Evolutionary conservation across 2,113 vertebrate genomes (phyloP), one percentile per base, ranked within the genome.

Genomic region (Datnioides undecimradiatus): DNA sequence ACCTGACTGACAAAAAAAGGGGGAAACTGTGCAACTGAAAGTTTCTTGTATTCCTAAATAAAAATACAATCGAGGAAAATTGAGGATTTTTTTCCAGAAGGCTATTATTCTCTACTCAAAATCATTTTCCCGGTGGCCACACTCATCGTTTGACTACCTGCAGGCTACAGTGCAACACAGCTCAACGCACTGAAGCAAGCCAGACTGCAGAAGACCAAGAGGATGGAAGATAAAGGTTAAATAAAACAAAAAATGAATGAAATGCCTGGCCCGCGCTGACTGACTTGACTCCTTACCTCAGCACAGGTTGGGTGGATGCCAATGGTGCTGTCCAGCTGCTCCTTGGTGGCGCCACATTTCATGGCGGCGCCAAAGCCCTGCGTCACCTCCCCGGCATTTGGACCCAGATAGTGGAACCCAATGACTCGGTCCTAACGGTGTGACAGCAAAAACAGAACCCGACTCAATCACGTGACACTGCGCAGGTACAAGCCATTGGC

Each of bases 301-400:
- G 94, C 97, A 76, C 98, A 97, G 1, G 98, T 99, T 11, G 98
- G 98, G 82, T 99, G 98, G 70, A 99, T 99, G 41, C 98, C 98
- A 40, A 99, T 96, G 16, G 98, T 99, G 85, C 83, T 78, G 88
- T 98, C 95, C 40, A 99, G 94, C 68, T 95, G 93, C 36, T 96
- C 96, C 69, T 99, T 99, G 4, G 97, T 99, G 60, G 95, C 90
- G 0, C 98, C 96, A 82, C 98, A 99, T 82, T 99, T 99, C 92
- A 99, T 99, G 59, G 98, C 97, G 2, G 84, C 94, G 13, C 96
- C 97, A 74, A 95, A 99, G 51, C 98, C 98, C 52, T 99, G 98
- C 5, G 97, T 99, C 70, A 99, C 92, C 93, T 99, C 98, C 1
- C 98, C 98, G 2, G 98, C 98, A 21, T 98, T 99, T 0, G 98